Conservation (phyloP, 2,797 vertebrate genomes). For the Eidolon dupreanum region DNA sequence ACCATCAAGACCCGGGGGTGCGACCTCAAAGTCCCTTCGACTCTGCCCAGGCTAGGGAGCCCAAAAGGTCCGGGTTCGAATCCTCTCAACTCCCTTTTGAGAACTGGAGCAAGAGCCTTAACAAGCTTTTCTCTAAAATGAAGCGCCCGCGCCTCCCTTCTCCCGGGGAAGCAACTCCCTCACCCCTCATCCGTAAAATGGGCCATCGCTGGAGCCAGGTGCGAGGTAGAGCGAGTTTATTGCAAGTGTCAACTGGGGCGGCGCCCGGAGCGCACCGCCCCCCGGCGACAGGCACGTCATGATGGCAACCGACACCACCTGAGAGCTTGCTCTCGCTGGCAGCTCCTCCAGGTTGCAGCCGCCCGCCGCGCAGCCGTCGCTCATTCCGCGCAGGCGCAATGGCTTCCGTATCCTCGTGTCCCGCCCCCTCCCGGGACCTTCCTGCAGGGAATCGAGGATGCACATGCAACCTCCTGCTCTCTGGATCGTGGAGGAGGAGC, state of each 20-base stretch:
- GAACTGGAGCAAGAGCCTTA: background rate
- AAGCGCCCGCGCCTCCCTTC: background rate
- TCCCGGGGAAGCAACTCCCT: fast-evolving
- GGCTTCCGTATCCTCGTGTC: background rate
- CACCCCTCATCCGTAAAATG: background rate
- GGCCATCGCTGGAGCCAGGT: constrained; percentile 12
- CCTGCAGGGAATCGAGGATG: background rate
- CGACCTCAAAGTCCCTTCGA: background rate
- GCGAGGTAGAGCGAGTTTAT: constrained; percentile 77
- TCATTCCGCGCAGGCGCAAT: constrained; percentile 41
- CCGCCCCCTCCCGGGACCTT: background rate
- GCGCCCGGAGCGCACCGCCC: background rate
- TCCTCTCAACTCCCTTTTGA: background rate
- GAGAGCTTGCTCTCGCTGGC: no score
- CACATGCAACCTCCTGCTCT: background rate
- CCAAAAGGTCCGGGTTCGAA: background rate
- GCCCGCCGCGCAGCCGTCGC: background rate
- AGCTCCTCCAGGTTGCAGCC: background rate
- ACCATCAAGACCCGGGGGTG: background rate
- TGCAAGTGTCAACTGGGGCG: constrained; percentile 49
- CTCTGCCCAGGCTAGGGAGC: background rate
- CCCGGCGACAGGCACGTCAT: background rate
- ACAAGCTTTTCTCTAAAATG: background rate
- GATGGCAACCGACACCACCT: background rate
- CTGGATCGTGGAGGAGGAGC: background rate